phyloP scores from a whole-genome alignment of 2,888 invertebrate species.

The Amiota minor region DNA sequence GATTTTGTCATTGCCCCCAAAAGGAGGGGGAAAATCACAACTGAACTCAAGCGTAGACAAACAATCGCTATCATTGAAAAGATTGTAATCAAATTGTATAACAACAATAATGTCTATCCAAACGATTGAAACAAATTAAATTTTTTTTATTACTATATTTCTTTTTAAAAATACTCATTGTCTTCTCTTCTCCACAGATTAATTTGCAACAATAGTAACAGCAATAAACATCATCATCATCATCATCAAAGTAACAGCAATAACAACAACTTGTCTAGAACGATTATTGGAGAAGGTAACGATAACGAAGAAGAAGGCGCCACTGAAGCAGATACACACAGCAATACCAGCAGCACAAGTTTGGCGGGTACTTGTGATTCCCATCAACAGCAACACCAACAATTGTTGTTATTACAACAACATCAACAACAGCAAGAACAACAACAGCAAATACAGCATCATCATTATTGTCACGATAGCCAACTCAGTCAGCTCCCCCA shows the following conservation, averaged over 20 bases:
- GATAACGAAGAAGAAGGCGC: conserved; percentile 27
- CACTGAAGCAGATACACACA: conserved; percentile 51
- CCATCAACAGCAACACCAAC: conserved; percentile 56
- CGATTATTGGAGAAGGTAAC: not conserved
- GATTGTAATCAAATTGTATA: conserved; percentile 20
- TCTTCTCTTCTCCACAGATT: conserved; percentile 50
- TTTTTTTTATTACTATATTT: conserved; percentile 34
- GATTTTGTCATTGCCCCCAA: not conserved
- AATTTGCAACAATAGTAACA: conserved; percentile 46
- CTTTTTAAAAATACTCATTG: not conserved
- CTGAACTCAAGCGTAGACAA: not conserved
- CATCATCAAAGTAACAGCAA: conserved; percentile 32
- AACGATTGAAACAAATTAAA: not conserved
- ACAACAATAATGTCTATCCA: conserved; percentile 5
- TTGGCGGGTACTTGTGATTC: conserved; percentile 63
- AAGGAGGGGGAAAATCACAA: not conserved
- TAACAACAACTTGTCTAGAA: conserved; percentile 33
- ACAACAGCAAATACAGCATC: conserved; percentile 39
- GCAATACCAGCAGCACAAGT: conserved; percentile 58
- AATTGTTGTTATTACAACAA: conserved; percentile 22
- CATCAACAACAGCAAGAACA: conserved; percentile 30
- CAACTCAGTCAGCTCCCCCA: conserved; percentile 34
- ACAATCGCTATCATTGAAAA: not conserved
- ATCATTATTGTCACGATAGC: conserved; percentile 41
- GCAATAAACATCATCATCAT: conserved; percentile 50